Base-by-base conservation (phyloP, 2,888 invertebrate species). In the Hipparchia sbordonii region DNA sequence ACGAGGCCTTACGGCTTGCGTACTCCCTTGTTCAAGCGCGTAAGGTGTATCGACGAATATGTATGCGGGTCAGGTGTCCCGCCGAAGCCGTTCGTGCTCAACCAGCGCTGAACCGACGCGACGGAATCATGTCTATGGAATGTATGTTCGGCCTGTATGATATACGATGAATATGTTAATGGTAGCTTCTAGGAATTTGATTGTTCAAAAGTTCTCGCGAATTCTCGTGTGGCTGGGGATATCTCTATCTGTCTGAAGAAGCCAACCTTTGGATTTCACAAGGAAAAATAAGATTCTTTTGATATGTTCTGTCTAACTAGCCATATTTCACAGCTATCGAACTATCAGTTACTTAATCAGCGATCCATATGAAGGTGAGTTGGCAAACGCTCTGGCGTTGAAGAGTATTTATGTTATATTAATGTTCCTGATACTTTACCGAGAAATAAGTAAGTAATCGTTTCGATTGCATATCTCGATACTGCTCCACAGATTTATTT, bases 81-180 rank as follows among this genome's bases (percentile, higher is more conserved):
- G 87, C 87, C 88, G 90, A 89, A 92, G 91, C 89, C 87, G 87
- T 88, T 86, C 87, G 87, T 85, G 87, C 90, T 90, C 91, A 85
- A 88, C 91, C 90, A 88, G 83, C 85, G 83, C 82, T 87, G 89
- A 87, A 91, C 90, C 88, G 89, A 92, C 90, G 90, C 46, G 46
- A 48, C 48, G 48, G 89, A 92, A 92, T 92, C 91, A 91, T 87
- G 89, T 84, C 87, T 83, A 86, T 85, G 89, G 91, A 91, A 92
- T 92, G 90, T 88, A 86, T 89, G 89, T 87, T 87, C 85, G 84
- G 79, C 83, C 82, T 76, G 77, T 73, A 86, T 87, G 83, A 86
- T 86, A 85, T 85, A 88, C 87, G 82, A 85, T 89, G 90, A 90
- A 91, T 90, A 86, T 86, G 81, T 87, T 87, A 88, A 68, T 76